These are phyloP conservation scores for Sarcophaga carnaria DNA, from an alignment of 2,888 invertebrate species.

Conservation along the genomic window DNA sequence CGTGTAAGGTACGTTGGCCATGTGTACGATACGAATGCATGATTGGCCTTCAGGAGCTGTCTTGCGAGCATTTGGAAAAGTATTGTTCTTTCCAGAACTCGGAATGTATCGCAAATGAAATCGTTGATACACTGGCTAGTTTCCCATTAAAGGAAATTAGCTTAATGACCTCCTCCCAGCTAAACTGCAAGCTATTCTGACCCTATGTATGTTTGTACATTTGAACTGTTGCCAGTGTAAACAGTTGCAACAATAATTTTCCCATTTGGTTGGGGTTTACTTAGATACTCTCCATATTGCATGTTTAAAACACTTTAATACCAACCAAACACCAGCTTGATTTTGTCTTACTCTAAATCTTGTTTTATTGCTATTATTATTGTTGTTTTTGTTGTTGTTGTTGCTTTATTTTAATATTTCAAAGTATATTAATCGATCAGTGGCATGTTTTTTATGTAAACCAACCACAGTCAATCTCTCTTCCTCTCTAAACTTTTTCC, in stretches of 20 bases:
- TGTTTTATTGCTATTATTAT: slow-evolving; percentile 38
- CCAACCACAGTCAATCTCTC: slow-evolving; percentile 30
- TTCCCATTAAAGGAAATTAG: too few species aligned
- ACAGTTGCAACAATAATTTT: slow-evolving; percentile 24
- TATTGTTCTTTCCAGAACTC: too few species aligned
- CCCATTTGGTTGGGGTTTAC: slow-evolving; percentile 8
- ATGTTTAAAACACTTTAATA: slow-evolving; percentile 62
- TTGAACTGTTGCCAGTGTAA: slow-evolving; percentile 24
- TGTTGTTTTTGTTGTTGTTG: neutral
- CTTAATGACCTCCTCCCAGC: too few species aligned
- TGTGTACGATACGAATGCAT: too few species aligned
- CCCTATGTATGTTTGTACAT: neutral
- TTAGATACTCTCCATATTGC: slow-evolving; percentile 39
- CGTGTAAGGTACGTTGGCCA: too few species aligned
- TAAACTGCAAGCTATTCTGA: too few species aligned
- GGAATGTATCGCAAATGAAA: too few species aligned
- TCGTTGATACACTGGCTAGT: too few species aligned
- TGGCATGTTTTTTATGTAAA: slow-evolving; percentile 59
- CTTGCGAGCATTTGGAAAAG: too few species aligned
- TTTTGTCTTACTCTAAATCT: slow-evolving; percentile 59
- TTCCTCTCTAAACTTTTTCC: slow-evolving; percentile 51
- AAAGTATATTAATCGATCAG: slow-evolving; percentile 69
- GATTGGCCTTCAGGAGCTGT: too few species aligned
- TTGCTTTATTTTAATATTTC: slow-evolving; percentile 39
- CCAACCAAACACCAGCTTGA: slow-evolving; percentile 31